These are phyloP conservation scores for Rhopilema esculentum DNA, from an alignment of 30 jellyfish, hydroid and myxozoan genomes.

Conservation along the genomic window DNA sequence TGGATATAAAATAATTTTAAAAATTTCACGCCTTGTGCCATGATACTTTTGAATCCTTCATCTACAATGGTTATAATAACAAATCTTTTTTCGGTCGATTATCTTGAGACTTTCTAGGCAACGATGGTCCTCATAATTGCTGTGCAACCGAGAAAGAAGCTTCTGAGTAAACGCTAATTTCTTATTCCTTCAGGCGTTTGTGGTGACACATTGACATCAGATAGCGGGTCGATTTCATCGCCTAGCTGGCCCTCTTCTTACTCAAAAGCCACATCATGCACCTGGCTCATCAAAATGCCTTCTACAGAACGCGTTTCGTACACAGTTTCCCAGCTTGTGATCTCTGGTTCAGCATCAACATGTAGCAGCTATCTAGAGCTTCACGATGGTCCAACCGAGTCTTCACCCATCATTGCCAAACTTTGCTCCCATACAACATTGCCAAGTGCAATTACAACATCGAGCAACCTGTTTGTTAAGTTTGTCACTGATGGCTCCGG, in stretches of 20 bases:
- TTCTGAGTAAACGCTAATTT: too few species aligned
- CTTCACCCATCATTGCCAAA: constrained; percentile 69
- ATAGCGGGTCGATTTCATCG: constrained; percentile 61
- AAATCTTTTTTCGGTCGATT: too few species aligned
- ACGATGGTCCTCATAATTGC: too few species aligned
- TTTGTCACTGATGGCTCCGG: constrained; percentile 77
- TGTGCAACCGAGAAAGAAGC: too few species aligned
- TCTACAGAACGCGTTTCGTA: constrained; percentile 44
- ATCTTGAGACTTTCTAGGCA: too few species aligned
- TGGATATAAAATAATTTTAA: too few species aligned
- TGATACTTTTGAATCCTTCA: too few species aligned
- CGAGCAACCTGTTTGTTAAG: constrained; percentile 44
- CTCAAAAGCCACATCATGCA: constrained; percentile 37
- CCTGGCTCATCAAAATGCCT: constrained; percentile 70
- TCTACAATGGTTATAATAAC: too few species aligned
- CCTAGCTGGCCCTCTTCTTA: constrained; percentile 76
- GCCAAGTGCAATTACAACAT: constrained; percentile 37
- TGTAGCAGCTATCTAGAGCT: constrained; percentile 57
- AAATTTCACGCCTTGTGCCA: too few species aligned
- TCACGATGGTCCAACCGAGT: constrained; percentile 53
- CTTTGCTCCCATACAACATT: constrained; percentile 52
- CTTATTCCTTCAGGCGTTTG: constrained; percentile 40
- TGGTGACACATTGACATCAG: constrained; percentile 71
- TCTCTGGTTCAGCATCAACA: constrained; percentile 29
- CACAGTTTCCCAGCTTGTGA: constrained; percentile 31